Evolutionary conservation across 64 coral and sea anemone genomes (phyloP).

Genomic region (Platygyra sinensis): DNA sequence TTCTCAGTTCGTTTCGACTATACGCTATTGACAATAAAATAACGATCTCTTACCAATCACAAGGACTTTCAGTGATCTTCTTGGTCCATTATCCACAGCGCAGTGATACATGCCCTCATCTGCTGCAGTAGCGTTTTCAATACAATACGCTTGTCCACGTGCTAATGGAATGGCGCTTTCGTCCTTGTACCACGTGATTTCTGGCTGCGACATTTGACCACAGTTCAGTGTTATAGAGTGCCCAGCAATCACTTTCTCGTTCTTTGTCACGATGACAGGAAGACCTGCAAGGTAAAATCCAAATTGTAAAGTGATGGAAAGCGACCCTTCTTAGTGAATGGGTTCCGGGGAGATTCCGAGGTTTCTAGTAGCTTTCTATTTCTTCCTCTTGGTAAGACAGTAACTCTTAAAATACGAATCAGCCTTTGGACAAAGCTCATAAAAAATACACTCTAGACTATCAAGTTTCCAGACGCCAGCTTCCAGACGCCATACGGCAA

Average conservation of each 20-base stretch:
- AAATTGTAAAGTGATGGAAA: not conserved
- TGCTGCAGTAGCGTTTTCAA: not conserved
- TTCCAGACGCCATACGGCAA: too few relatives aligned
- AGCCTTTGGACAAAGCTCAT: too few relatives aligned
- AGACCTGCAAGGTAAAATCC: not conserved
- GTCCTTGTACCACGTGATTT: not conserved
- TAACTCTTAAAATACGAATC: too few relatives aligned
- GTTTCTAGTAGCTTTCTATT: too few relatives aligned
- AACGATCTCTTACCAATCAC: not conserved
- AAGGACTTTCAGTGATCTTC: not conserved
- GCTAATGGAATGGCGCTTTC: not conserved
- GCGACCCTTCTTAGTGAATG: too few relatives aligned
- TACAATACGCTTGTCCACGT: not conserved
- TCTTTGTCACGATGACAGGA: not conserved
- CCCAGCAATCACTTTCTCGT: not conserved
- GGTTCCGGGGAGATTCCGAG: too few relatives aligned
- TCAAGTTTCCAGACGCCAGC: too few relatives aligned
- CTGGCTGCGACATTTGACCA: not conserved
- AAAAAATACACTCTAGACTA: too few relatives aligned
- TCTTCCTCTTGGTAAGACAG: too few relatives aligned
- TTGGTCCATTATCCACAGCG: not conserved
- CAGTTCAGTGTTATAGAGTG: conserved; percentile 1
- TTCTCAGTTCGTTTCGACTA: too few relatives aligned
- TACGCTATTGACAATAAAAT: too few relatives aligned
- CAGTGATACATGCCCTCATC: conserved; percentile 26